phyloP scores from a whole-genome alignment of 2,797 vertebrate species.

The Agapornis canus region DNA sequence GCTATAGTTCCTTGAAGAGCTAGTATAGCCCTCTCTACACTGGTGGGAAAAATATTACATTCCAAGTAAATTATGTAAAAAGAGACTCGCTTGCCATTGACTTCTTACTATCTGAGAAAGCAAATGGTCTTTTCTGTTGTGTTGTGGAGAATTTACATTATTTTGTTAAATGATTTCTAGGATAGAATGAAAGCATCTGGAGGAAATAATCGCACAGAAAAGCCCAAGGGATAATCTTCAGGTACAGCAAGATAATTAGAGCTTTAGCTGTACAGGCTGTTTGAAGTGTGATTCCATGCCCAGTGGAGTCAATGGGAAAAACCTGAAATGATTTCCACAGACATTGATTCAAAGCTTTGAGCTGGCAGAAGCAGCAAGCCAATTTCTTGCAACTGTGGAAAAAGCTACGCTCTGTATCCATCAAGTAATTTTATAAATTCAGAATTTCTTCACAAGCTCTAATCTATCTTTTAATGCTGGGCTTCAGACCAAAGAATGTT shows the following conservation, averaged over 20 bases:
- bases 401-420: background rate
- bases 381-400: constrained; percentile 3
- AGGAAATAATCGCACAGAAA: constrained; percentile 21
- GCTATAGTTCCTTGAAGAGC: background rate
- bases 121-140: background rate
- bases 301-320: constrained; percentile 32
- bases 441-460: background rate
- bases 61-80: background rate
- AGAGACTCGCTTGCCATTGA: background rate
- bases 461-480: background rate
- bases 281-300: constrained; percentile 25
- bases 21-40: background rate
- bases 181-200: background rate
- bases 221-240: constrained; percentile 28
- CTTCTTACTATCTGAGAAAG: background rate
- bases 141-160: background rate
- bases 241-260: constrained; percentile 23
- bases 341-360: background rate
- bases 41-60: background rate
- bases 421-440: constrained; percentile 9
- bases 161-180: constrained; percentile 7
- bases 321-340: background rate
- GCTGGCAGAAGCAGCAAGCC: background rate
- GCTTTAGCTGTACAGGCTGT: background rate
- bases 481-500: background rate